Conservation (phyloP, 2,888 invertebrate species). For the Ellobium chinense region DNA sequence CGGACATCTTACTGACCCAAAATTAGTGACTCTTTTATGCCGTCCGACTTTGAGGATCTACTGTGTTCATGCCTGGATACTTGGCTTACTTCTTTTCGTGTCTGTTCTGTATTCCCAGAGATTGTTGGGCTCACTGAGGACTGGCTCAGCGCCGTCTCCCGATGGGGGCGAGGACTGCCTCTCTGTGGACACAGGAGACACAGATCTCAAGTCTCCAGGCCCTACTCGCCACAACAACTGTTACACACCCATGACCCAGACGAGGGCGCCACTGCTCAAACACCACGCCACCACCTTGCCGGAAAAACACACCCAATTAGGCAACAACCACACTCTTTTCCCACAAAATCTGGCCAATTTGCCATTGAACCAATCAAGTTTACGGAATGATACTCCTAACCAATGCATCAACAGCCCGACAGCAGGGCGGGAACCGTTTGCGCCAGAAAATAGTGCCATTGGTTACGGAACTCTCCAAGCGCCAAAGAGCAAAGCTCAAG, state of each 20-base stretch:
- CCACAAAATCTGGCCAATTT: slow-evolving; percentile 13
- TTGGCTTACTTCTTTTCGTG: too few species aligned
- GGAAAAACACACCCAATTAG: slow-evolving; percentile 7
- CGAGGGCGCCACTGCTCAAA: slow-evolving; percentile 45
- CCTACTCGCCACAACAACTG: slow-evolving; percentile 44
- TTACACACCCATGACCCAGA: slow-evolving; percentile 47
- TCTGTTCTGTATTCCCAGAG: too few species aligned
- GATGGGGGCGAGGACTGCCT: slow-evolving; percentile 63
- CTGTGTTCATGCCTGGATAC: too few species aligned
- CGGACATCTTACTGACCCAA: too few species aligned
- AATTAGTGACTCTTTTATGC: too few species aligned
- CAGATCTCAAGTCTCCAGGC: slow-evolving; percentile 57
- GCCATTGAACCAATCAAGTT: neutral
- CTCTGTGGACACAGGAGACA: slow-evolving; percentile 65
- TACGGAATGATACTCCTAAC: neutral
- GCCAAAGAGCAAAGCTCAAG: slow-evolving; percentile 25
- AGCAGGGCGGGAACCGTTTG: slow-evolving; percentile 27
- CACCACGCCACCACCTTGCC: slow-evolving; percentile 16
- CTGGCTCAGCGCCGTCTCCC: slow-evolving; percentile 56
- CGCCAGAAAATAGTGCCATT: neutral
- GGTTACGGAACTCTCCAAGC: slow-evolving; percentile 39
- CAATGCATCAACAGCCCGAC: slow-evolving; percentile 36
- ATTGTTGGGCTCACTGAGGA: slow-evolving; percentile 60
- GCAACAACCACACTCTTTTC: slow-evolving; percentile 33
- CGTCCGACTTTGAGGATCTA: too few species aligned